phyloP scores from a whole-genome alignment of 1,140 invertebrate species.

The Papilio machaon region DNA sequence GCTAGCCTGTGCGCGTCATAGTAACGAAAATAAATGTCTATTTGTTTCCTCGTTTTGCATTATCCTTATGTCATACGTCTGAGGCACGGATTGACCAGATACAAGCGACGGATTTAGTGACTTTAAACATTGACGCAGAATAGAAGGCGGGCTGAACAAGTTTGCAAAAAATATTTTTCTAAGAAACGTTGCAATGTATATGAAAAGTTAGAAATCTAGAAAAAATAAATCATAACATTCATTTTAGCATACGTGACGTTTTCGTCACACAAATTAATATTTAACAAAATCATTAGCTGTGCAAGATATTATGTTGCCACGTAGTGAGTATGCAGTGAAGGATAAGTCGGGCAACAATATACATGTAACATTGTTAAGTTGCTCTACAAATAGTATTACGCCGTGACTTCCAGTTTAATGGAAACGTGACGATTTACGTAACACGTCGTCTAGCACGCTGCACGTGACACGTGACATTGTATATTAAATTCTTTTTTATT shows the following conservation, averaged over 20 bases:
- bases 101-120: not conserved
- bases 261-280: no score
- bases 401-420: not conserved
- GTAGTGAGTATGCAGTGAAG: not conserved
- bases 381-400: slow-evolving; percentile 6
- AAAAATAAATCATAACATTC: no score
- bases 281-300: no score
- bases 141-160: not conserved
- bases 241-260: no score
- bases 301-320: not conserved
- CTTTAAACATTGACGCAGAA: not conserved
- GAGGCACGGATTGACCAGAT: not conserved
- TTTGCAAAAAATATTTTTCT: not conserved
- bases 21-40: slow-evolving; percentile 58
- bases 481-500: not conserved
- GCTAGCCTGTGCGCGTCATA: slow-evolving; percentile 31
- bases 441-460: slow-evolving; percentile 4
- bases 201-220: no score
- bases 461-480: slow-evolving; percentile 21
- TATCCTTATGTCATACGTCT: slow-evolving; percentile 52
- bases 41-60: slow-evolving; percentile 65
- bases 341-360: not conserved
- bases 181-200: slow-evolving; percentile 10
- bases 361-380: slow-evolving; percentile 16
- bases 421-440: not conserved